These are phyloP conservation scores for Panurus biarmicus DNA, from an alignment of 2,113 vertebrate genomes.

Conservation along the genomic window DNA sequence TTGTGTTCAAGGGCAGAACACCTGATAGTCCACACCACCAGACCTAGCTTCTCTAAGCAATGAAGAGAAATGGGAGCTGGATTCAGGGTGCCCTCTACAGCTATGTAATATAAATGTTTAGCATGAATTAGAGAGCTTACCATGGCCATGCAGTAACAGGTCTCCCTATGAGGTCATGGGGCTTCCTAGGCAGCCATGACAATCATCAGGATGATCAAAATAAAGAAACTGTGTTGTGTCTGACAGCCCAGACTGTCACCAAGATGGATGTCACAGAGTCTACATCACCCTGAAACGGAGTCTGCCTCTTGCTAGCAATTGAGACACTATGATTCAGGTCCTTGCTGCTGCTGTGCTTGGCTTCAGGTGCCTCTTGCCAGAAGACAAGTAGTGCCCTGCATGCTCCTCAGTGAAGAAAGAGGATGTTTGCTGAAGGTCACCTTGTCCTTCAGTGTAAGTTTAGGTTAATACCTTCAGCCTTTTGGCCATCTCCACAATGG, in stretches of 20 bases:
- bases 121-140: neutral
- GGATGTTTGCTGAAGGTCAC: neutral
- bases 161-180: neutral
- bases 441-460: neutral
- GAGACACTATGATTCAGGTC: neutral
- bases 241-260: neutral
- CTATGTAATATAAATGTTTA: neutral
- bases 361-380: neutral
- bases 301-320: neutral
- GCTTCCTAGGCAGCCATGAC: neutral
- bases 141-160: neutral
- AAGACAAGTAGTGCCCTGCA: neutral
- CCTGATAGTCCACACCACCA: neutral
- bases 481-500: neutral
- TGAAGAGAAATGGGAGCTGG: neutral
- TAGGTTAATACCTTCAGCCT: neutral
- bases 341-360: neutral
- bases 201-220: neutral
- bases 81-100: conserved; percentile 43
- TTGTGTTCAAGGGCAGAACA: neutral
- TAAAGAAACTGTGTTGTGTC: neutral
- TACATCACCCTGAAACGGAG: neutral
- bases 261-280: neutral
- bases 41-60: neutral
- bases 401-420: neutral